Base-by-base conservation (phyloP, 2,888 invertebrate genomes). In the Drosophila subquinaria region DNA sequence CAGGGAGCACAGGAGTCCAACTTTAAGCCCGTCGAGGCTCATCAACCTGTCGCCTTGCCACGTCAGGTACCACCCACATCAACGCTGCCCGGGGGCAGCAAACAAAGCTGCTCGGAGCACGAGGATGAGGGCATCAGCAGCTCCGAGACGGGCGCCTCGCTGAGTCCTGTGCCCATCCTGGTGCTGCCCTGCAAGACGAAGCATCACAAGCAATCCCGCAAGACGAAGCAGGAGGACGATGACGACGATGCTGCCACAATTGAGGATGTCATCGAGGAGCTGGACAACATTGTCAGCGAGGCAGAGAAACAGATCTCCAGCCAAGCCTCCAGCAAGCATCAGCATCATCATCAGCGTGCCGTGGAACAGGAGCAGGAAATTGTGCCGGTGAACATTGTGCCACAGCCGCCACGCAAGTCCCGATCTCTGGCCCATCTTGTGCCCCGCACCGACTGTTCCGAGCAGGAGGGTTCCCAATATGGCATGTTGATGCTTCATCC, bases 91-190 rank as follows among this genome's bases (percentile, higher is more conserved):
- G 69, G 23, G 0, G 90, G 86, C 55, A 91, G 88, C 66, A 92
- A 92, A 50, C 91, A 90, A 50, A 95, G 94, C 88, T 95, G 96
- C 45, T 96, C 96, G 6, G 96, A 97, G 77, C 96, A 96, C 42
- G 97, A 97, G 93, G 97, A 97, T 89, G 97, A 97, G 94, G 97
- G 97, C 6, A 97, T 97, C 79, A 97, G 97, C 88, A 97, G 97
- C 9, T 97, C 97, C 0, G 97, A 97, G 90, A 93, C 94, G 13
- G 93, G 93, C 56, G 94, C 95, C 79, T 96, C 96, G 43, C 93
- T 96, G 47, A 96, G 96, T 70, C 96, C 96, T 0, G 96, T 96
- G 89, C 93, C 93, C 35, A 92, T 92, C n/a, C 82, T 93, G 38
- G 92, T 93, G 13, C 82, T 93, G 53, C 93, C 93, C 35, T 75